phyloP scores from a whole-genome alignment of 2,113 vertebrate genomes.

The Limnothrissa miodon region DNA sequence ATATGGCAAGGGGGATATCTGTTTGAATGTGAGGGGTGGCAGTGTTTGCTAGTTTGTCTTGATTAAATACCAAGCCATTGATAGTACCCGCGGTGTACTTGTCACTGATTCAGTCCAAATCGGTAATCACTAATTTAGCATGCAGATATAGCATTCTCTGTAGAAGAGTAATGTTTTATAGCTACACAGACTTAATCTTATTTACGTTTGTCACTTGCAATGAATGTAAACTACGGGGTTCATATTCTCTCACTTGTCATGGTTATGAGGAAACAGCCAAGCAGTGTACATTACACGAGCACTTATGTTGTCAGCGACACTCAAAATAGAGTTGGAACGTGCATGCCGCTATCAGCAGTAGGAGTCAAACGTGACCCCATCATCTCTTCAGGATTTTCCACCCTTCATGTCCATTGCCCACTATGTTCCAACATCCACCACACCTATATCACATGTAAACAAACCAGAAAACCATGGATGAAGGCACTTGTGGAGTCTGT shows the following conservation, averaged over 20 bases:
- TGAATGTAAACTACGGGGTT: no score
- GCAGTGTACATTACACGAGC: background rate
- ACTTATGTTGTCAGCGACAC: background rate
- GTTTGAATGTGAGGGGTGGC: background rate
- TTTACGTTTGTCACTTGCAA: no score
- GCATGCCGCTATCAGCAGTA: background rate
- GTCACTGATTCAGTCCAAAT: background rate
- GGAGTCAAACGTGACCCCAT: background rate
- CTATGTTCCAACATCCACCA: background rate
- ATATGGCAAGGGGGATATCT: background rate
- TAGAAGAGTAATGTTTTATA: no score
- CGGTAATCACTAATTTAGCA: background rate
- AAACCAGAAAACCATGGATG: background rate
- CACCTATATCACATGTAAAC: no score
- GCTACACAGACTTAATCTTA: no score
- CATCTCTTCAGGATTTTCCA: background rate
- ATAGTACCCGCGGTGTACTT: background rate
- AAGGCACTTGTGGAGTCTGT: background rate
- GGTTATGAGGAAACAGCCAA: background rate
- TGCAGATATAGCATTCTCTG: no score
- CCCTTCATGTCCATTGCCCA: background rate
- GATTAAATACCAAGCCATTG: background rate
- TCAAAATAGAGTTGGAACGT: background rate
- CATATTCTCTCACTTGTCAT: background rate
- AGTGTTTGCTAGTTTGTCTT: background rate